Conservation (phyloP, 2,888 invertebrate genomes). For the Lycophotia porphyrea region DNA sequence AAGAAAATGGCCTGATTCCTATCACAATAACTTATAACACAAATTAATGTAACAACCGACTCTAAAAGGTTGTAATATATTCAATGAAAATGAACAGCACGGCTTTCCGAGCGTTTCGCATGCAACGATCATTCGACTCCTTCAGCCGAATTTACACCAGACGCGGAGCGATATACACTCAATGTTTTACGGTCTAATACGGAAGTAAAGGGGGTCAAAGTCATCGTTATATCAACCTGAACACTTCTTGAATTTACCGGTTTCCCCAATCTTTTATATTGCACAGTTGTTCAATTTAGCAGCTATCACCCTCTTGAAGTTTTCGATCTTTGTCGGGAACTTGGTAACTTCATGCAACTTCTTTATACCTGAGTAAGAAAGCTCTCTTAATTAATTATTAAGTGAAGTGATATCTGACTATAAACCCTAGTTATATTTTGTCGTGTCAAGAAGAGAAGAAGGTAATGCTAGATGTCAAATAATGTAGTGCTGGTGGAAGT, state of each 20-base stretch:
- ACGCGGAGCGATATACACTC: constrained; percentile 46
- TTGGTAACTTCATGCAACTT: constrained; percentile 22
- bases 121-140: constrained; percentile 23
- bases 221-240: constrained; percentile 59
- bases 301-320: constrained; percentile 35
- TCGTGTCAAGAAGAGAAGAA: not conserved
- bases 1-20: not conserved
- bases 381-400: constrained; percentile 21
- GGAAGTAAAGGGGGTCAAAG: constrained; percentile 55
- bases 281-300: constrained; percentile 21
- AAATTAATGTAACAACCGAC: not conserved
- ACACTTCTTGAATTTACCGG: constrained; percentile 51
- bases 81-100: constrained; percentile 28
- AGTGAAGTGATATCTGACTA: not conserved
- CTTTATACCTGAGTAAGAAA: constrained; percentile 1
- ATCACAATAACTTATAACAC: not conserved
- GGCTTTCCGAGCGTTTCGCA: constrained; percentile 16
- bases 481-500: not conserved
- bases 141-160: constrained; percentile 41
- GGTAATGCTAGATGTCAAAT: not conserved
- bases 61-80: constrained; percentile 20
- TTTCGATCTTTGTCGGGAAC: constrained; percentile 14
- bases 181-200: constrained; percentile 50
- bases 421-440: constrained; percentile 6
- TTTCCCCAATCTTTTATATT: constrained; percentile 30